Conservation (phyloP, 2,888 invertebrate species). For the Lasioglossum leucozonium region DNA sequence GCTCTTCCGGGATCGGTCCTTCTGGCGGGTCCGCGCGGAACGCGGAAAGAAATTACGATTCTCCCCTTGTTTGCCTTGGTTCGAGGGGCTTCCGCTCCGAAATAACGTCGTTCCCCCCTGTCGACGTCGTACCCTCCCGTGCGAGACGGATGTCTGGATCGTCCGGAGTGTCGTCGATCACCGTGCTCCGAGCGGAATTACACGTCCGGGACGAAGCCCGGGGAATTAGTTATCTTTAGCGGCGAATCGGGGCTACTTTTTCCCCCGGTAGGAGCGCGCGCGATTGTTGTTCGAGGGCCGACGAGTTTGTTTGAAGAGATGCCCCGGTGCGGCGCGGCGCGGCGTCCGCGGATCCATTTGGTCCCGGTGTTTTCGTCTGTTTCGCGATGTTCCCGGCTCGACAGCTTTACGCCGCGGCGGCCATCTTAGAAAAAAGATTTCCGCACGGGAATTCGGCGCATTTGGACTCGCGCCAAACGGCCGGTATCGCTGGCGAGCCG, state of each 20-base stretch:
- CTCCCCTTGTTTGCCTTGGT: conserved; percentile 69
- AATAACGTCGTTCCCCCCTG: conserved; percentile 64
- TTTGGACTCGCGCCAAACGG: conserved; percentile 65
- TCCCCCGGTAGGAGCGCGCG: background rate
- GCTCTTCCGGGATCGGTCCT: conserved; percentile 11
- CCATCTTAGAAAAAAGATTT: conserved; percentile 35
- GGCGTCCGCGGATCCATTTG: conserved; percentile 8
- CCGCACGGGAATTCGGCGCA: conserved; percentile 45
- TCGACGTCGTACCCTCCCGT: conserved; percentile 29
- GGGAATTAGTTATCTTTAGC: conserved; percentile 10
- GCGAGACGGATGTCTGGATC: conserved; percentile 38
- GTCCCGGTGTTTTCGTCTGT: background rate
- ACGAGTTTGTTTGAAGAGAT: conserved; percentile 5
- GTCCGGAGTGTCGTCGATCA: conserved; percentile 36
- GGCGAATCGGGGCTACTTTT: conserved; percentile 8
- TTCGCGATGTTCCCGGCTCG: conserved; percentile 9
- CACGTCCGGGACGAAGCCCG: background rate
- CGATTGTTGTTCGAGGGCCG: conserved; percentile 4
- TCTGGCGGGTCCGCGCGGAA: background rate
- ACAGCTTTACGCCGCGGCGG: conserved; percentile 39
- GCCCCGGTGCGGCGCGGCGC: background rate
- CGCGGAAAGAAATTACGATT: conserved; percentile 68
- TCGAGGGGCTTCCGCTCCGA: conserved; percentile 56
- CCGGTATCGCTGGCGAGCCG: conserved; percentile 28
- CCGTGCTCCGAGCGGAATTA: conserved; percentile 25